Conservation (phyloP, 2,797 vertebrate genomes). For the Chrosomus eos region DNA sequence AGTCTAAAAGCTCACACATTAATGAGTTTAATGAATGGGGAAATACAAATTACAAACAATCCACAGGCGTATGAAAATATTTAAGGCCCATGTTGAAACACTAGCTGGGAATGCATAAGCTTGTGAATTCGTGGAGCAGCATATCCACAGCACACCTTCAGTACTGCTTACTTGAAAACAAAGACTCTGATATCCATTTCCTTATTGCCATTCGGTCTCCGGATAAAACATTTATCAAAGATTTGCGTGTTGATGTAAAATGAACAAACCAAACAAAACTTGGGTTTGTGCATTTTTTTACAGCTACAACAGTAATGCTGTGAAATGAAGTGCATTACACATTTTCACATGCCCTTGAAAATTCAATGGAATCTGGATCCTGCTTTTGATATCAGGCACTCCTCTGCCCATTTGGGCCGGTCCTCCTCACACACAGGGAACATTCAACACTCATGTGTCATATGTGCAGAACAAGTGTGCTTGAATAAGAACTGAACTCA, state of each 20-base stretch:
- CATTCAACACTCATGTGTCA: background rate
- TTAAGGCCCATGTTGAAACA: slow-evolving; percentile 73
- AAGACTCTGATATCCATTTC: slow-evolving; percentile 1
- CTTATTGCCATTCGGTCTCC: slow-evolving; percentile 29
- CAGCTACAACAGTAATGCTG: background rate
- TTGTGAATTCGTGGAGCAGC: slow-evolving; percentile 58
- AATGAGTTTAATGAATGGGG: slow-evolving; percentile 33
- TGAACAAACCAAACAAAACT: background rate
- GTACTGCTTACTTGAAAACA: background rate
- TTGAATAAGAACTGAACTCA: slow-evolving; percentile 37
- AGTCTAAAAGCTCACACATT: slow-evolving; percentile 4
- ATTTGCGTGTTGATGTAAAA: slow-evolving; percentile 13
- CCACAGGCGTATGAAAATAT: slow-evolving; percentile 64
- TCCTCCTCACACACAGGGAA: slow-evolving; percentile 14
- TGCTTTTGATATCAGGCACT: slow-evolving; percentile 23
- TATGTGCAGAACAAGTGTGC: slow-evolving; percentile 5
- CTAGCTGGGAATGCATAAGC: slow-evolving; percentile 59
- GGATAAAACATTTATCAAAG: slow-evolving; percentile 4
- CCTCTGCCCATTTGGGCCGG: background rate
- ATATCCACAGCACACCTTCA: slow-evolving; percentile 34
- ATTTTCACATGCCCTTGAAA: background rate
- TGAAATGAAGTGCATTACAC: slow-evolving; percentile 22
- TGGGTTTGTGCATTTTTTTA: background rate
- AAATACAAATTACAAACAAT: slow-evolving; percentile 50
- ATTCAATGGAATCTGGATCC: background rate